Conservation (phyloP, 2,113 vertebrate species). For the Strigops habroptila region DNA sequence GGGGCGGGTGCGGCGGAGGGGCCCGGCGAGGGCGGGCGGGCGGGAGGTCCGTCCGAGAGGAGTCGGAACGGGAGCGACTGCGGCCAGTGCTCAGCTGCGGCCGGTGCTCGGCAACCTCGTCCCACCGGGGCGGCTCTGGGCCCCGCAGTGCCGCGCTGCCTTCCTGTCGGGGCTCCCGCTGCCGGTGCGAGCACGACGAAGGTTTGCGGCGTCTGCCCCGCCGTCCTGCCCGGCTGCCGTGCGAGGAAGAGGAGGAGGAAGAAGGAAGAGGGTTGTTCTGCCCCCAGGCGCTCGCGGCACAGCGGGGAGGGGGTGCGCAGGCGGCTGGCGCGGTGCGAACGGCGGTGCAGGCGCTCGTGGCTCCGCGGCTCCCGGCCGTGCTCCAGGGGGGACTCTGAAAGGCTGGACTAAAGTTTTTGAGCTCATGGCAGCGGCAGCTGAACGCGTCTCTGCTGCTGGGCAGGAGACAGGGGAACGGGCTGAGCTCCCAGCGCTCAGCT, state of each 20-base stretch:
- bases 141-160: not conserved
- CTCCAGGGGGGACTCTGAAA: not conserved
- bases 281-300: not conserved
- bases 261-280: not conserved
- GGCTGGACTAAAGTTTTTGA: fast-evolving
- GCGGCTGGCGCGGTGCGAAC: not conserved
- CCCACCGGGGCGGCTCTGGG: not conserved
- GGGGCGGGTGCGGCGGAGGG: not conserved
- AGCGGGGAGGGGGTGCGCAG: not conserved
- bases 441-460: not conserved
- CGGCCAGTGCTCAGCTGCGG: not conserved
- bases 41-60: too few species aligned
- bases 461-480: fast-evolving
- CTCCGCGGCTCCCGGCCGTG: not conserved
- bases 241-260: not conserved
- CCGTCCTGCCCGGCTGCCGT: not conserved
- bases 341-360: fast-evolving
- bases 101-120: not conserved
- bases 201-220: not conserved
- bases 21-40: not conserved
- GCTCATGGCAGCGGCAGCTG: not conserved
- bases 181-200: not conserved
- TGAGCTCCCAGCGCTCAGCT: not conserved
- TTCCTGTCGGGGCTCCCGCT: not conserved
- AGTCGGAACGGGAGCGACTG: not conserved